These are phyloP conservation scores for Digitonthophagus gazella DNA, from an alignment of 2,888 invertebrate genomes.

Conservation along the genomic window DNA sequence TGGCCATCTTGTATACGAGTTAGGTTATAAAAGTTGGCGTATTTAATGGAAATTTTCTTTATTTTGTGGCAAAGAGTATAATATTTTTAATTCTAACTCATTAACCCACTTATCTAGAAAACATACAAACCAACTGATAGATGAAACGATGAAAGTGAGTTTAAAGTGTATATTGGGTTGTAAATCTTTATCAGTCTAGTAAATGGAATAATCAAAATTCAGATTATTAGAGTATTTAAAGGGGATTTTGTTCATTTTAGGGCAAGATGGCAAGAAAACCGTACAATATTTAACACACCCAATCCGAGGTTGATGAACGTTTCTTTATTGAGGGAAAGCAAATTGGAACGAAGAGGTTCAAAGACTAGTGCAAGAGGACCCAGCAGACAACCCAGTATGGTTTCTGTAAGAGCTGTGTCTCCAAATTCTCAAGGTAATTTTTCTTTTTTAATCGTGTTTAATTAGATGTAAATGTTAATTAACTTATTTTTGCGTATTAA, in stretches of 20 bases:
- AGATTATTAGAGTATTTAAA: too few relatives aligned
- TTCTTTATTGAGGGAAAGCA: conserved; percentile 77
- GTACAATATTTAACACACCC: conserved; percentile 91
- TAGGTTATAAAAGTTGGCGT: too few relatives aligned
- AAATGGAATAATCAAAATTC: too few relatives aligned
- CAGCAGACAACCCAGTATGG: conserved; percentile 82
- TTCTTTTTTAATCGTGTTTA: not conserved
- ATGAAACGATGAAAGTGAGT: not conserved
- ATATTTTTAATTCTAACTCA: too few relatives aligned
- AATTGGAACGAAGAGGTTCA: conserved; percentile 78
- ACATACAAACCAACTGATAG: not conserved
- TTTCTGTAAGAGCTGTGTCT: conserved; percentile 78
- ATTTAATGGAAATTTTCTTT: too few relatives aligned
- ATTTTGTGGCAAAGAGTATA: too few relatives aligned
- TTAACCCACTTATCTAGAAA: too few relatives aligned
- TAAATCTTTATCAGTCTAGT: too few relatives aligned
- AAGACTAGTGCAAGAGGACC: conserved; percentile 76
- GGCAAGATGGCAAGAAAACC: conserved; percentile 87
- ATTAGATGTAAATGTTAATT: not conserved
- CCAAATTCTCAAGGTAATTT: conserved; percentile 66
- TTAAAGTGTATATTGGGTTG: not conserved
- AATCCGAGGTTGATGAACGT: conserved; percentile 93
- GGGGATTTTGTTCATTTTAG: too few relatives aligned
- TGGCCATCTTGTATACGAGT: too few relatives aligned
- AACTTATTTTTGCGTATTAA: not conserved